Evolutionary conservation across 2,113 vertebrate genomes (phyloP).

Genomic region (Anolis carolinensis): DNA sequence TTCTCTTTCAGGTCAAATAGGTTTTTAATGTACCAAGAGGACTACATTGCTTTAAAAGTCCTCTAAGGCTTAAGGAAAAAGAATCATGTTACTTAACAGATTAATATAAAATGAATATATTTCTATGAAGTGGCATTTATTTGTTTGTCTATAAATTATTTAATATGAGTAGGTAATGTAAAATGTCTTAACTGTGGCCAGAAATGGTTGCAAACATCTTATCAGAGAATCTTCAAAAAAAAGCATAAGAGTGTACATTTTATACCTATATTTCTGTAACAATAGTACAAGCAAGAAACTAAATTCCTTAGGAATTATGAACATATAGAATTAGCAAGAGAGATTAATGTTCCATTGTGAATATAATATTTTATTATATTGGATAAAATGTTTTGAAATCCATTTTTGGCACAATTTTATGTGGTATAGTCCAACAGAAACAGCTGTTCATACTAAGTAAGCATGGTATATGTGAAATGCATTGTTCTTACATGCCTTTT

Average conservation of each 20-base stretch:
- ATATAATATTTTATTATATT: background rate
- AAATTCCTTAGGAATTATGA: background rate
- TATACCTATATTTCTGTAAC: background rate
- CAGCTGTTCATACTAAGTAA: background rate
- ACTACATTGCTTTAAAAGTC: background rate
- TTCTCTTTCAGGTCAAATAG: background rate
- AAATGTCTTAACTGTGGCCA: background rate
- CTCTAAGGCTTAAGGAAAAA: slow-evolving; percentile 9
- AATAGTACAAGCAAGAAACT: background rate
- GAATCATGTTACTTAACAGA: background rate
- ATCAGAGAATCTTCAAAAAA: background rate
- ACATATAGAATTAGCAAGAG: background rate
- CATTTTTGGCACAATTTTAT: background rate
- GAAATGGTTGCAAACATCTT: background rate
- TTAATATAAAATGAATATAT: background rate
- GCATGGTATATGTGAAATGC: background rate
- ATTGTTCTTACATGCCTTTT: slow-evolving; percentile 7
- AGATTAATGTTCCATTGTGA: background rate
- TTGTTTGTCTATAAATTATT: background rate
- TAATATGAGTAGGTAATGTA: background rate
- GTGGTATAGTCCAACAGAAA: background rate
- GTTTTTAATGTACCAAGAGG: background rate
- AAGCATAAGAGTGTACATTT: background rate
- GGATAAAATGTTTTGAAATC: background rate
- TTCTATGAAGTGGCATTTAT: background rate